Conservation (phyloP, 2,888 invertebrate genomes). For the Limnephilus lunatus region DNA sequence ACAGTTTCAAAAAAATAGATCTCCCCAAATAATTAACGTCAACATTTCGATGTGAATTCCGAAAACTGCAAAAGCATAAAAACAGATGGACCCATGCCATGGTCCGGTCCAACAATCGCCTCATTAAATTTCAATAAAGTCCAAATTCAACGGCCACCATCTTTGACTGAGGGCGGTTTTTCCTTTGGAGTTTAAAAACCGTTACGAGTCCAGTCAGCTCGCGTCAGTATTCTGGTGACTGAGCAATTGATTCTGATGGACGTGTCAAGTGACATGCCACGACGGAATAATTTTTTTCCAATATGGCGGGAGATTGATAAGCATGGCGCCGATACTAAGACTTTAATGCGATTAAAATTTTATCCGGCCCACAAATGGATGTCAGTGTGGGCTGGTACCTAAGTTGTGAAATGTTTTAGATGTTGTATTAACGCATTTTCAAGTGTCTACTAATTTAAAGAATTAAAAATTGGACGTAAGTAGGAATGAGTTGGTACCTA, state of each 20-base stretch:
- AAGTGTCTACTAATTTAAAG: not conserved
- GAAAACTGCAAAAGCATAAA: not conserved
- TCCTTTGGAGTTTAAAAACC: constrained; percentile 44
- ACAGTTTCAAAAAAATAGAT: not conserved
- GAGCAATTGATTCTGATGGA: constrained; percentile 57
- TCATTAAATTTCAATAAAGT: constrained; percentile 23
- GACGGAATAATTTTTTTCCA: constrained; percentile 34
- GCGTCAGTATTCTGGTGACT: constrained; percentile 55
- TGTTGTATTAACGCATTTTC: not conserved
- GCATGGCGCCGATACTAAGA: constrained; percentile 21
- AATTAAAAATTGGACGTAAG: not conserved
- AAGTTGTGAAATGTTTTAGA: not conserved
- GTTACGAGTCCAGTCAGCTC: constrained; percentile 46
- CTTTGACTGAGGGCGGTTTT: constrained; percentile 26
- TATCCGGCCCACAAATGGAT: not conserved
- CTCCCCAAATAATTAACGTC: not conserved
- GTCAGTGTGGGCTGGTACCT: not conserved
- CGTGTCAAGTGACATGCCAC: constrained; percentile 26
- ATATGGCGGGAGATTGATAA: constrained; percentile 5
- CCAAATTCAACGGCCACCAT: not conserved
- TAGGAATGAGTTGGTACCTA: not conserved
- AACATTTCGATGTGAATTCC: not conserved
- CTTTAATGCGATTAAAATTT: constrained; percentile 15
- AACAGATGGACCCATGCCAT: not conserved
- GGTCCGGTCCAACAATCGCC: constrained; percentile 29